Evolutionary conservation across 2,888 invertebrate species (phyloP), one percentile per base, ranked within the genome.

Genomic region (Eugnorisma glareosa): DNA sequence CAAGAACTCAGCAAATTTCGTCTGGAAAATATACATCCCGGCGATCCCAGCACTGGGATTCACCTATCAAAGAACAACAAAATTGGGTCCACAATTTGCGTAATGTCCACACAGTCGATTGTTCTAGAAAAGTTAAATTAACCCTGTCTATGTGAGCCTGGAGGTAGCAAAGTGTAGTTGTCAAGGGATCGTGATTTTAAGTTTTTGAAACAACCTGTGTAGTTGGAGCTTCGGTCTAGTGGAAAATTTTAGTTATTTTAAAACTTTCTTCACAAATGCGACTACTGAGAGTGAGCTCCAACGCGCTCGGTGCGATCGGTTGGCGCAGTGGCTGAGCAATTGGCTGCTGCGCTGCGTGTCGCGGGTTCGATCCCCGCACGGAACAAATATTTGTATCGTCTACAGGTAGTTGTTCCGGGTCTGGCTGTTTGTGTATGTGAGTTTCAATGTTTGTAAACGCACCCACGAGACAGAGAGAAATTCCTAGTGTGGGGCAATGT

Each of bases 41-140:
- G 35, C 18, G 35, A 80, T 72, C 70, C 64, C 68, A 84, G 31
- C 45, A 21, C 59, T 84, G 82, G 67, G 70, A 51, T 70, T 59
- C 57, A 7, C 73, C 74, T 64, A 83, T 84, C 71, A 73, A 83
- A 81, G 77, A 85, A 85, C 73, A 83, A 83, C 73, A 85, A 64
- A 69, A 83, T 70, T 77, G n/a, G 61, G 73, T 37, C 24, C 73
- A 71, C 73, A 70, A 45, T 84, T 74, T 78, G 69, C 48, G 72
- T 73, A 45, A 63, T 69, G 69, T 67, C 57, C 72, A 76, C 73
- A 61, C 75, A 37, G 76, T 69, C 68, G 72, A 75, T 75, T 71
- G 84, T 76, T 59, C 73, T 77, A 67, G 81, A 81, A 86, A 85
- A 85, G 81, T 86, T 86, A 81, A 75, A 86, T 86, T 84, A 81